phyloP scores from a whole-genome alignment of 2,888 invertebrate species.

The Limnephilus lunatus region DNA sequence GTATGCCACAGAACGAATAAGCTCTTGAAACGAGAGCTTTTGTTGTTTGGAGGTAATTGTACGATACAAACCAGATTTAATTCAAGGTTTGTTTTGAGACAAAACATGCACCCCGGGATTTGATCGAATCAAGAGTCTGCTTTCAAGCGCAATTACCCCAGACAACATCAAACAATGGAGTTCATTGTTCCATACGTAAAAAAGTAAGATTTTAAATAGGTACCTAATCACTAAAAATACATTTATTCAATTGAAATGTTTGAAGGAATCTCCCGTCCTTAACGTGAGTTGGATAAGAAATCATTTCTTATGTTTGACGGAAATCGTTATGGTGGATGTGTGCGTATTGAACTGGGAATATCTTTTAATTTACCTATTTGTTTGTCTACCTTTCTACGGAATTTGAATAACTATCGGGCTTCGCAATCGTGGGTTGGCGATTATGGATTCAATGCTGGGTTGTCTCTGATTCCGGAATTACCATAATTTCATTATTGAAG shows the following conservation, averaged over 20 bases:
- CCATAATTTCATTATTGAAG: neutral
- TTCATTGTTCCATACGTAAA: constrained; percentile 15
- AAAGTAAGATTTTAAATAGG: neutral
- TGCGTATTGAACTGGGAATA: neutral
- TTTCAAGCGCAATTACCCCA: neutral
- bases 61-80: constrained; percentile 39
- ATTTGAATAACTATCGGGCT: constrained; percentile 4
- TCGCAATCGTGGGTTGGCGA: neutral
- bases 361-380: neutral
- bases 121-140: constrained; percentile 13
- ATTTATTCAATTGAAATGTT: neutral
- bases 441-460: neutral
- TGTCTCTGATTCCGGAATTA: neutral
- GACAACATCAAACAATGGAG: constrained; percentile 23
- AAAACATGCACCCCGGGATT: constrained; percentile 10
- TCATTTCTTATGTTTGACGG: neutral
- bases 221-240: neutral
- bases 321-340: neutral
- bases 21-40: constrained; percentile 32
- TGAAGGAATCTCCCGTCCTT: neutral
- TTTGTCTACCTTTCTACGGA: neutral
- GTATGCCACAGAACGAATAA: neutral
- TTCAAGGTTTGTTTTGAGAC: constrained; percentile 41
- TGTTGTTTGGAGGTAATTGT: constrained; percentile 42
- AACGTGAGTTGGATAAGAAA: neutral